Evolutionary conservation across 2,797 vertebrate species (phyloP).

Genomic region (Tinamus major): DNA sequence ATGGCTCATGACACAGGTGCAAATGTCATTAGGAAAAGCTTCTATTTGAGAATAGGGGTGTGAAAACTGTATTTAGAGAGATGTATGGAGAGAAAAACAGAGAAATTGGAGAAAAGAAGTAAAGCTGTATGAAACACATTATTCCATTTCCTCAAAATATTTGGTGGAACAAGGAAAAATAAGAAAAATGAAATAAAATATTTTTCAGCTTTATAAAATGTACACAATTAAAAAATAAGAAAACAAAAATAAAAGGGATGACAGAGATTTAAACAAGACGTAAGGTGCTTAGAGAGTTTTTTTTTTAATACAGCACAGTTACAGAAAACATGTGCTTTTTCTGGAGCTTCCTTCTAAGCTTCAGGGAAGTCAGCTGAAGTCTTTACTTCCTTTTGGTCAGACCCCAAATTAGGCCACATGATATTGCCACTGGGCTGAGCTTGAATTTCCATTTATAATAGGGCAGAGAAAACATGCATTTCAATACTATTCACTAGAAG

Average conservation of each 20-base stretch:
- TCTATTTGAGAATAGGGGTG: background rate
- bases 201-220: background rate
- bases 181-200: background rate
- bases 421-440: background rate
- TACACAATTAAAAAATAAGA: background rate
- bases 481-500: background rate
- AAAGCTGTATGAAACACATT: background rate
- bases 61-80: background rate
- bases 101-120: background rate
- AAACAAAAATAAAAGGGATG: background rate
- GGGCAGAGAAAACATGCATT: background rate
- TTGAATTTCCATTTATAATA: background rate
- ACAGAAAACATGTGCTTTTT: background rate
- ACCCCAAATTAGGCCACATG: background rate
- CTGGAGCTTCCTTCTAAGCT: background rate
- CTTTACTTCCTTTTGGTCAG: background rate
- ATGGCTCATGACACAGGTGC: slow-evolving; percentile 8
- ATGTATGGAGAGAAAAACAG: background rate
- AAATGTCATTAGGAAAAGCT: background rate
- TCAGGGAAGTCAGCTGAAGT: background rate
- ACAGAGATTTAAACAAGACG: background rate
- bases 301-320: background rate
- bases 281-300: background rate
- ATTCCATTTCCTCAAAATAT: background rate
- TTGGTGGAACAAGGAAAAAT: background rate